Evolutionary conservation across 23 tunicate species (phyloP).

Genomic region (Styela clava): DNA sequence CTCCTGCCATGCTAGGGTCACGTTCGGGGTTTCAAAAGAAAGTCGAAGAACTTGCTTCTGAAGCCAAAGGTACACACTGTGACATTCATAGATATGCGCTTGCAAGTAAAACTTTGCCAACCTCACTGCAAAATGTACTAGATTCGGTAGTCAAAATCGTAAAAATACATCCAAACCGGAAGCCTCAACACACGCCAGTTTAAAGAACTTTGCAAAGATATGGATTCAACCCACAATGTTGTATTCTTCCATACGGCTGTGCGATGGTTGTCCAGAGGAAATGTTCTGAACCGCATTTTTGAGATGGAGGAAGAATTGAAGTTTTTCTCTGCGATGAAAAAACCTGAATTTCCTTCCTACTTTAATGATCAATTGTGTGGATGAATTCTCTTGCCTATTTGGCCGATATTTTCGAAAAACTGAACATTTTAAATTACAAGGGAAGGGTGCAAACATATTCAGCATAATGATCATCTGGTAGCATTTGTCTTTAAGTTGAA

Average conservation of each 20-base stretch:
- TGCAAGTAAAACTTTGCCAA: slow-evolving; percentile 69
- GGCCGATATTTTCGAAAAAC: slow-evolving; percentile 63
- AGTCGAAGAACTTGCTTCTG: slow-evolving; percentile 42
- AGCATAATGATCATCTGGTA: slow-evolving; percentile 35
- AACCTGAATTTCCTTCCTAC: slow-evolving; percentile 23
- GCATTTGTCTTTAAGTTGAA: background rate
- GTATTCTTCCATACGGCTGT: slow-evolving; percentile 54
- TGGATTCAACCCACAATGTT: slow-evolving; percentile 46
- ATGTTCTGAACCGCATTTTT: slow-evolving; percentile 54
- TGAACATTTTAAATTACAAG: slow-evolving; percentile 55
- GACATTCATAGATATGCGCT: slow-evolving; percentile 63
- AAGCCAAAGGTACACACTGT: slow-evolving; percentile 56
- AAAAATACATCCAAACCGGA: slow-evolving; percentile 37
- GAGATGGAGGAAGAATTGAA: slow-evolving; percentile 36
- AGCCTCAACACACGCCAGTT: slow-evolving; percentile 44
- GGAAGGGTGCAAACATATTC: slow-evolving; percentile 44
- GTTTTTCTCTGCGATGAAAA: slow-evolving; percentile 41
- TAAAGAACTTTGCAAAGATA: slow-evolving; percentile 43
- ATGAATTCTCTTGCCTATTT: slow-evolving; percentile 54
- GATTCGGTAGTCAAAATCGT: slow-evolving; percentile 49
- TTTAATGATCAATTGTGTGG: slow-evolving; percentile 58
- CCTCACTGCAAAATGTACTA: slow-evolving; percentile 31
- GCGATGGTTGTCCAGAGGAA: slow-evolving; percentile 65
- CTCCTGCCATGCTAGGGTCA: slow-evolving; percentile 64
- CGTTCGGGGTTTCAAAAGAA: slow-evolving; percentile 52